phyloP scores from a whole-genome alignment of 1,140 invertebrate species.

The Drosophila albomicans region DNA sequence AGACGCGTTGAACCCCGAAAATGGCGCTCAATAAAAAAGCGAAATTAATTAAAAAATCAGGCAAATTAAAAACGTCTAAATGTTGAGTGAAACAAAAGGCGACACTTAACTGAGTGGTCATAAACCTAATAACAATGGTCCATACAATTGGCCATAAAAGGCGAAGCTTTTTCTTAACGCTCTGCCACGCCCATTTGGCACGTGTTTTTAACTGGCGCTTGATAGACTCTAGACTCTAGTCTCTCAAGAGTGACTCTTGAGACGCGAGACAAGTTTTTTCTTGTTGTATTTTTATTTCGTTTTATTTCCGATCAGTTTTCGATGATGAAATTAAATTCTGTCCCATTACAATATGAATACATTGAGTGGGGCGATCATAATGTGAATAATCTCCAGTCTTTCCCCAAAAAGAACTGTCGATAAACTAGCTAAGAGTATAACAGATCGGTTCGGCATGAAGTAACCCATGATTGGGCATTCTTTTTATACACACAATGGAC shows the following conservation, averaged over 20 bases:
- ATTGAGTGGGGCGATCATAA: slow-evolving; percentile 26
- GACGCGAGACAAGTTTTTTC: slow-evolving; percentile 14
- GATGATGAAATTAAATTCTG: slow-evolving; percentile 38
- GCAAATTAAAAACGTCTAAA: slow-evolving; percentile 46
- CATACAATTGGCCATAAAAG: slow-evolving; percentile 50
- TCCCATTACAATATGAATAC: slow-evolving; percentile 32
- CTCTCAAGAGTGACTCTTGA: not conserved
- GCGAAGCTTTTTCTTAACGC: slow-evolving; percentile 12
- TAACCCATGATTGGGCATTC: slow-evolving; percentile 37
- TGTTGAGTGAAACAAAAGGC: slow-evolving; percentile 34
- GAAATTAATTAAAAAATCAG: slow-evolving; percentile 38
- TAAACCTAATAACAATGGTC: slow-evolving; percentile 28
- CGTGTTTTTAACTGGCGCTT: slow-evolving; percentile 39
- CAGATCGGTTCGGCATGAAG: slow-evolving; percentile 9
- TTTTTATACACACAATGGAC: slow-evolving; percentile 29
- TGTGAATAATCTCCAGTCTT: slow-evolving; percentile 19
- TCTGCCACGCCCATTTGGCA: slow-evolving; percentile 45
- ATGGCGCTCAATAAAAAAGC: slow-evolving; percentile 26
- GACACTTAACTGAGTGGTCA: slow-evolving; percentile 26
- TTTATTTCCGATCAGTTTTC: slow-evolving; percentile 28
- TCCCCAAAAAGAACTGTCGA: slow-evolving; percentile 3
- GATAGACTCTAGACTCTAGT: slow-evolving; percentile 14
- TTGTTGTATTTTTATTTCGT: slow-evolving; percentile 1
- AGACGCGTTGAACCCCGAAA: slow-evolving; percentile 14
- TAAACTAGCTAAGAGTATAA: slow-evolving; percentile 6